A percentile compares a stretch with the other conserved stretches of the same genome.
Evolutionary conservation across 2,113 vertebrate species (phyloP).

Genomic region (Eptesicus fuscus): DNA sequence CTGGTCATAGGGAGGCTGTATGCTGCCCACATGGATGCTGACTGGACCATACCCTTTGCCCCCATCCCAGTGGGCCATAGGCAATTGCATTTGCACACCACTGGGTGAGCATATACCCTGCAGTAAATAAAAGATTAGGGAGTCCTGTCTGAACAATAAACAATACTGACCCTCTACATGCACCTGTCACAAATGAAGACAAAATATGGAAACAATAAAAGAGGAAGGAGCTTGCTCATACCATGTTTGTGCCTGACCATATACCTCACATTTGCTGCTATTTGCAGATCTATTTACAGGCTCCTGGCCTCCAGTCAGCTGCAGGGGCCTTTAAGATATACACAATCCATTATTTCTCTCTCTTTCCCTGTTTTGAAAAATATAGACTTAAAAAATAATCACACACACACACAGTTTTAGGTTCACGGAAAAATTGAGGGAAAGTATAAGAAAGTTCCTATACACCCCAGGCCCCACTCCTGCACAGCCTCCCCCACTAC

Average conservation of each 20-base stretch:
- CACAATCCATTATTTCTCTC: neutral
- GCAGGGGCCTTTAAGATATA: neutral
- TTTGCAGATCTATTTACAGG: neutral
- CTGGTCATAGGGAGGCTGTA: neutral
- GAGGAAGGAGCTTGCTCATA: neutral
- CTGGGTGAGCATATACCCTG: neutral
- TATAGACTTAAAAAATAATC: neutral
- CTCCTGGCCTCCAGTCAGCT: neutral
- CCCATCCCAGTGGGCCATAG: neutral
- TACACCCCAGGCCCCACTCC: rapidly evolving
- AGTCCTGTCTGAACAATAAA: neutral
- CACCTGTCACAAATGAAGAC: neutral
- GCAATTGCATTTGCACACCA: neutral
- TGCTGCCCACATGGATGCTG: neutral
- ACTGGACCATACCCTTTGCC: rapidly evolving
- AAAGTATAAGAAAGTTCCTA: neutral
- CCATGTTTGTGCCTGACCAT: rapidly evolving
- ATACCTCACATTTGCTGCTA: too few species aligned
- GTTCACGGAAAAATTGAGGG: neutral
- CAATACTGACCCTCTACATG: neutral
- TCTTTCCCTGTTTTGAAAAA: neutral
- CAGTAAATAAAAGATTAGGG: neutral
- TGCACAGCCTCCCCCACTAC: neutral
- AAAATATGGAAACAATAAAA: neutral
- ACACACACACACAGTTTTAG: neutral